phyloP scores from a whole-genome alignment of 2,797 vertebrate genomes.

The Acestrorhynchus altus region DNA sequence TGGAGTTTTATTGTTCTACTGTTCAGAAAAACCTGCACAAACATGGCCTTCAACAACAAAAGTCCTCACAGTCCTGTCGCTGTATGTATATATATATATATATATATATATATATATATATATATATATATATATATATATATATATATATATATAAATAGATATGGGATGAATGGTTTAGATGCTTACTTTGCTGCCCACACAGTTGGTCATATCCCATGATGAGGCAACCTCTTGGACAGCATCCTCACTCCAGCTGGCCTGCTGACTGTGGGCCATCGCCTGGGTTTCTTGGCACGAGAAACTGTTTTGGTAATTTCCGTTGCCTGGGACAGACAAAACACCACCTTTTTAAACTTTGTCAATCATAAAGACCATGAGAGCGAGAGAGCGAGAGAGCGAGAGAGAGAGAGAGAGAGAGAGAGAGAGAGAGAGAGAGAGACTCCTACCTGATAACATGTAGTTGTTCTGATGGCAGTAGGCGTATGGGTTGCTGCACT shows the following conservation, averaged over 20 bases:
- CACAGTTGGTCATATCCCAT: slow-evolving; percentile 88
- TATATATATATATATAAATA: no score
- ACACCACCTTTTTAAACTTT: no score
- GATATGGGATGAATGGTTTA: background rate
- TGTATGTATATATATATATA: no score
- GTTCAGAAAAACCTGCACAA: no score
- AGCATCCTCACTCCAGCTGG: slow-evolving; percentile 76
- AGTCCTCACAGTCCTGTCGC: no score
- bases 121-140: no score
- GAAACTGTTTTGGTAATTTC: slow-evolving; percentile 84
- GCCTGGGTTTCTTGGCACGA: slow-evolving; percentile 81
- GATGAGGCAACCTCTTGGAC: slow-evolving; percentile 74
- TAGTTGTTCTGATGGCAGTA: slow-evolving; percentile 72
- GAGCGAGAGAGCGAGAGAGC: background rate
- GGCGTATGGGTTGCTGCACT: slow-evolving; percentile 72
- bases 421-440: background rate
- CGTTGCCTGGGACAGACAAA: slow-evolving; percentile 78
- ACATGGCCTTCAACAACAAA: no score
- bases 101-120: no score
- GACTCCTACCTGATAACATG: slow-evolving; percentile 41
- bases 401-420: background rate
- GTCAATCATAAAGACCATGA: no score
- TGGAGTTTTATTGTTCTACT: no score
- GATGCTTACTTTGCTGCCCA: slow-evolving; percentile 80
- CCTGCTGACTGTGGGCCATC: slow-evolving; percentile 68